phyloP scores from a whole-genome alignment of 2,888 invertebrate genomes.

The Synergus itoensis region DNA sequence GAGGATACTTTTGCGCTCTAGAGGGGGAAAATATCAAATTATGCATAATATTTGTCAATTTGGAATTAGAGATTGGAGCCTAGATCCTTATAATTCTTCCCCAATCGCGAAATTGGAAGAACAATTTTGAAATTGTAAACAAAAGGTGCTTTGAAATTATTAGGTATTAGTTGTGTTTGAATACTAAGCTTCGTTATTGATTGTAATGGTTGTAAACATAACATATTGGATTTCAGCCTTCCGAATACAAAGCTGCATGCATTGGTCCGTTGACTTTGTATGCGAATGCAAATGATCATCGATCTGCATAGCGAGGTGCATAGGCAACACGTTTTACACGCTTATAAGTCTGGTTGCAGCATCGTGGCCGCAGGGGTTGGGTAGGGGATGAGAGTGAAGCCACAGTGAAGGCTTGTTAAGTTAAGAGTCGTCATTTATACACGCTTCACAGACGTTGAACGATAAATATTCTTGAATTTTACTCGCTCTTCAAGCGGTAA shows the following conservation, averaged over 20 bases:
- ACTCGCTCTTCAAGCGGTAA: too few relatives aligned
- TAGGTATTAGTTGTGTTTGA: not conserved
- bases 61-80: too few relatives aligned
- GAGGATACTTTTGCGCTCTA: too few relatives aligned
- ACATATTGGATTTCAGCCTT: constrained; percentile 15
- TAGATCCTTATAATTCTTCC: not conserved
- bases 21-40: too few relatives aligned
- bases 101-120: not conserved
- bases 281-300: constrained; percentile 57
- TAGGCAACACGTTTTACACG: not conserved
- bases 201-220: constrained; percentile 37
- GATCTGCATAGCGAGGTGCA: constrained; percentile 45
- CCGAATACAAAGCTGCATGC: not conserved
- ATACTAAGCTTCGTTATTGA: constrained; percentile 10
- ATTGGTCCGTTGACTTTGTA: constrained; percentile 58
- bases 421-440: too few relatives aligned
- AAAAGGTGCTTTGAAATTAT: not conserved
- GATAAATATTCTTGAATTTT: too few relatives aligned
- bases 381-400: too few relatives aligned
- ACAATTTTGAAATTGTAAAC: not conserved
- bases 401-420: too few relatives aligned
- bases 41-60: too few relatives aligned
- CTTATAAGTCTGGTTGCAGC: not conserved
- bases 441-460: too few relatives aligned
- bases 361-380: too few relatives aligned